Evolutionary conservation across 1,140 invertebrate species (phyloP), one percentile per base, ranked within the genome.

Genomic region (Holcopasites calliopsidis): DNA sequence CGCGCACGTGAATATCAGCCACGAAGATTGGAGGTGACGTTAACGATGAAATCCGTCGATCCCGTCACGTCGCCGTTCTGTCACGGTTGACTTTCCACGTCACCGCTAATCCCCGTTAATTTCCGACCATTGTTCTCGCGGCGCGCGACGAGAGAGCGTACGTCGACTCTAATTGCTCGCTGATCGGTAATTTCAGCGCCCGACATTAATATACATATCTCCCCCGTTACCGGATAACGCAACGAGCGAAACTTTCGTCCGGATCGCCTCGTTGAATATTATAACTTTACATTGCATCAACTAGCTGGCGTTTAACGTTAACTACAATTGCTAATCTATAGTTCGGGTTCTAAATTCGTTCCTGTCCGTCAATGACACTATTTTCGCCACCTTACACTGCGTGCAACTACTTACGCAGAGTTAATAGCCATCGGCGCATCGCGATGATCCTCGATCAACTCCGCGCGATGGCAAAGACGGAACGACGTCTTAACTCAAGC

Each of bases 1-100:
- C 73, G 79, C 62, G 60, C 62, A 76, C 31, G 42, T 42, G 70
- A 4, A 21, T 3, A 6, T 58, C 8, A 64, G 8, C 47, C 1
- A 7, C 11, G 13, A 40, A 16, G 13, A 49, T 49, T 52, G 23
- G 23, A 6, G 21, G 3, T 60, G 38, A 42, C 13, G 38, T 42
- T 60, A 26, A 42, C 23, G 57, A 42, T 8, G 38, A 42, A 26
- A 26, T 16, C n/a, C 21, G 21, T 60, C 35, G 35, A 60, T 60
- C n/a, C 18, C 13, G 38, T 28, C 3, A 28, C 57, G 23, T 60
- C 28, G 35, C 7, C 23, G 21, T 7, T 42, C 23, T 33, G 16
- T 60, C 13, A 13, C 28, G 7, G 38, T 23, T 8, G 21, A 28
- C 13, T 40, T 23, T 23, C 11, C 5, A 60, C 35, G 35, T 40